These are phyloP conservation scores for Phortica variegata DNA, from an alignment of 1,140 invertebrate genomes.

Conservation along the genomic window DNA sequence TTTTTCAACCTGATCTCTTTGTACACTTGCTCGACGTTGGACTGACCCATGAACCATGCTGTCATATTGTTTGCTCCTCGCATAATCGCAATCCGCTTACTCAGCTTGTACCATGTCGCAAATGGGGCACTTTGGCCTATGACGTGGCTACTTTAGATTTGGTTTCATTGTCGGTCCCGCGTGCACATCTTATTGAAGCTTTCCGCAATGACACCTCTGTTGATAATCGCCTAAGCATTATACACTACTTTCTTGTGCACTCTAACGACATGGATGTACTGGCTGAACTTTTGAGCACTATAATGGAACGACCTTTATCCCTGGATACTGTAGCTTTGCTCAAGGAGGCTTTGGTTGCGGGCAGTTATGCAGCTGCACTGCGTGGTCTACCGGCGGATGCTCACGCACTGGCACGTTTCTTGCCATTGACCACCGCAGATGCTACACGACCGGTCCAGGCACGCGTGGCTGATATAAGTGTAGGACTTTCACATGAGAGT, in stretches of 20 bases:
- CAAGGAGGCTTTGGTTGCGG: slow-evolving; percentile 76
- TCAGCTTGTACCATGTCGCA: slow-evolving; percentile 65
- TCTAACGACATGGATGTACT: slow-evolving; percentile 70
- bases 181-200: slow-evolving; percentile 65
- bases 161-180: slow-evolving; percentile 65
- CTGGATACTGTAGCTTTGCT: slow-evolving; percentile 60
- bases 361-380: slow-evolving; percentile 70
- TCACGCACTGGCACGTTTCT: slow-evolving; percentile 64
- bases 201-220: slow-evolving; percentile 67
- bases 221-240: slow-evolving; percentile 71
- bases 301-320: slow-evolving; percentile 47
- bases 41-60: slow-evolving; percentile 74
- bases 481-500: slow-evolving; percentile 63
- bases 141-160: slow-evolving; percentile 72
- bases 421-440: slow-evolving; percentile 69
- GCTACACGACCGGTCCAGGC: slow-evolving; percentile 48
- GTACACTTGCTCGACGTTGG: slow-evolving; percentile 80
- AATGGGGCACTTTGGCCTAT: slow-evolving; percentile 61
- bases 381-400: slow-evolving; percentile 72
- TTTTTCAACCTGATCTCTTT: slow-evolving; percentile 75
- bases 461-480: slow-evolving; percentile 41
- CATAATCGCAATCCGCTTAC: slow-evolving; percentile 63
- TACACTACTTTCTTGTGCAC: slow-evolving; percentile 79
- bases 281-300: slow-evolving; percentile 59
- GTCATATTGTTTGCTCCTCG: slow-evolving; percentile 70